These are phyloP conservation scores for Flexamia atlantica DNA, from an alignment of 2,888 invertebrate genomes.

Conservation along the genomic window DNA sequence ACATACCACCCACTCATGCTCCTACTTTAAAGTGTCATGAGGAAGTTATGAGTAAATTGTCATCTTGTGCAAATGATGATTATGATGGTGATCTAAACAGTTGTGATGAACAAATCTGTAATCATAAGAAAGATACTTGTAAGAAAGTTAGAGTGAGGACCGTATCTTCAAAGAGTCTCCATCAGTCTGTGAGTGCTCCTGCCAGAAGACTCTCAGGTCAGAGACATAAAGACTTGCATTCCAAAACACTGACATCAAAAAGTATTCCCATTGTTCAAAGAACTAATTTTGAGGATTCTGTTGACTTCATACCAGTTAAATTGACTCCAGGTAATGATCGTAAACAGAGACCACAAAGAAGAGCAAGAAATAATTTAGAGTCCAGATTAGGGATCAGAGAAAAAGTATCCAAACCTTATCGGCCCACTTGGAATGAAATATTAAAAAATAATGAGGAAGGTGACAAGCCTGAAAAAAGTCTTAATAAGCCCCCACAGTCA, in stretches of 20 bases:
- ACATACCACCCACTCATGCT: background rate
- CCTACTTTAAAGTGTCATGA: constrained; percentile 44
- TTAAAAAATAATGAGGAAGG: background rate
- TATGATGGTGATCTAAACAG: background rate
- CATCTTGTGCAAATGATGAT: constrained; percentile 11
- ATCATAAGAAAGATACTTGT: background rate
- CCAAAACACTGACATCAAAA: constrained; percentile 22
- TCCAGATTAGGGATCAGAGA: background rate
- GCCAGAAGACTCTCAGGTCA: background rate
- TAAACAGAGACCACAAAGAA: constrained; percentile 28
- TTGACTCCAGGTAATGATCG: background rate
- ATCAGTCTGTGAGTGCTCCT: constrained; percentile 18
- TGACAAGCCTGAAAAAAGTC: background rate
- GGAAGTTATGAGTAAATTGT: constrained; percentile 38
- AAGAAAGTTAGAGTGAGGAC: background rate
- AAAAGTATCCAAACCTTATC: background rate
- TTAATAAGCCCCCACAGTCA: background rate
- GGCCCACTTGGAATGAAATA: constrained; percentile 42
- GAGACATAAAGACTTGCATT: background rate
- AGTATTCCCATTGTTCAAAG: constrained; percentile 28
- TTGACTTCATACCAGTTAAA: constrained; percentile 42
- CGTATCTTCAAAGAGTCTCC: background rate
- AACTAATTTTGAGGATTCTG: constrained; percentile 19
- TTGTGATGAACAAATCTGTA: background rate
- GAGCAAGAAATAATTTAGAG: background rate